phyloP scores from a whole-genome alignment of 2,113 vertebrate species.

The Bufo gargarizans region DNA sequence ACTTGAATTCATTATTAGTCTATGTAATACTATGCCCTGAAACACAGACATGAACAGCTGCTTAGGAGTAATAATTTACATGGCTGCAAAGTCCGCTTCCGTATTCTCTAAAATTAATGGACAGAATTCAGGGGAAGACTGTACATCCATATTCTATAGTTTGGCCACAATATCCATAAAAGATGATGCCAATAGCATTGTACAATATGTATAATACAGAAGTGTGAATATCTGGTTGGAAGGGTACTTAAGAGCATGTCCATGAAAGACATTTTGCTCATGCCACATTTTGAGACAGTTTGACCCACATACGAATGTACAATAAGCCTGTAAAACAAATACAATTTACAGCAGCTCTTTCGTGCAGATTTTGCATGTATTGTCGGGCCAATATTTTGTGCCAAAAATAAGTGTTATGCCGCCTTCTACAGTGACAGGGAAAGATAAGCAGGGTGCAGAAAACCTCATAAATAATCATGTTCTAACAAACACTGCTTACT shows the following conservation, averaged over 20 bases:
- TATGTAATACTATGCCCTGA: background rate
- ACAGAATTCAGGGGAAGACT: background rate
- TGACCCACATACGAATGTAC: conserved; percentile 33
- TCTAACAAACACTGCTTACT: conserved; percentile 27
- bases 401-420: conserved; percentile 46
- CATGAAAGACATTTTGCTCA: background rate
- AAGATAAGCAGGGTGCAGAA: conserved; percentile 36
- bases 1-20: background rate
- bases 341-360: conserved; percentile 44
- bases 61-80: background rate
- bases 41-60: background rate
- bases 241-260: background rate
- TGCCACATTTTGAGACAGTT: conserved; percentile 34
- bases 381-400: conserved; percentile 44
- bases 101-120: background rate
- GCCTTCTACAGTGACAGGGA: conserved; percentile 42
- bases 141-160: background rate
- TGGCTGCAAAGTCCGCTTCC: background rate
- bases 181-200: background rate
- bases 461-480: conserved; percentile 48
- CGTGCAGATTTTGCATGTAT: conserved; percentile 34
- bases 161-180: background rate
- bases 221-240: background rate
- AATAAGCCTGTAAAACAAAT: conserved; percentile 40
- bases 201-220: background rate